These are phyloP conservation scores for Oscheius onirici DNA, from an alignment of 2,888 invertebrate genomes.

Conservation along the genomic window DNA sequence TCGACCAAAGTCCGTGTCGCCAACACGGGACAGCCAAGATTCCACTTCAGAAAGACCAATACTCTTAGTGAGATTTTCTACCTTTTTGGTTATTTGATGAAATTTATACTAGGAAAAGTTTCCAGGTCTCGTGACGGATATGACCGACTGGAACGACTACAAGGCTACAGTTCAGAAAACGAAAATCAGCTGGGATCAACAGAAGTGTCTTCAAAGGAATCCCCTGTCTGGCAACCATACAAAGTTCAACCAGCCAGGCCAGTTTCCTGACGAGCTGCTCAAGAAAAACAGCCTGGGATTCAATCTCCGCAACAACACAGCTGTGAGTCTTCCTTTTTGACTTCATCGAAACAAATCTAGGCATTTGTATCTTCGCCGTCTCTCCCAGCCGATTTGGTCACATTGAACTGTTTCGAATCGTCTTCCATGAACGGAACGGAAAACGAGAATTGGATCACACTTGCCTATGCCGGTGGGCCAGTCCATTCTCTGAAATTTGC, in stretches of 20 bases:
- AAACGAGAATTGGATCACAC: slow-evolving; percentile 1
- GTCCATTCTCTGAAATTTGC: slow-evolving; percentile 29
- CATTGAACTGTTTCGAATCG: slow-evolving; percentile 15
- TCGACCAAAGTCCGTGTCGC: slow-evolving; percentile 14
- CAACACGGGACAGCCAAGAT: slow-evolving; percentile 17
- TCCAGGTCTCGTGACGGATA: background rate
- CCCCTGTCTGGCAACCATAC: too few species aligned
- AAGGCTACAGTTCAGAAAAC: background rate
- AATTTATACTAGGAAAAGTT: background rate
- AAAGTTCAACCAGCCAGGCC: too few species aligned
- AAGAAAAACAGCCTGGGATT: background rate
- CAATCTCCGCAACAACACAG: background rate
- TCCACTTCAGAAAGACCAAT: slow-evolving; percentile 17
- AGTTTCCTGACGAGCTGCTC: background rate
- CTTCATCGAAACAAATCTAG: too few species aligned
- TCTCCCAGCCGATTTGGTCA: slow-evolving; percentile 4
- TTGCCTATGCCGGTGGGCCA: slow-evolving; percentile 30
- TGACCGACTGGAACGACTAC: slow-evolving; percentile 13
- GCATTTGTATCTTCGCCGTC: background rate
- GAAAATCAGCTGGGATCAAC: background rate
- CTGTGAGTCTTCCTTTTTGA: slow-evolving; percentile 4
- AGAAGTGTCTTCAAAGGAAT: background rate
- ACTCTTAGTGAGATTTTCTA: slow-evolving; percentile 11
- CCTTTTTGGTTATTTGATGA: background rate
- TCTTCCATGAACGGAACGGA: background rate